Conservation (phyloP, 2,113 vertebrate species). For the Mesembrinibis cayennensis region DNA sequence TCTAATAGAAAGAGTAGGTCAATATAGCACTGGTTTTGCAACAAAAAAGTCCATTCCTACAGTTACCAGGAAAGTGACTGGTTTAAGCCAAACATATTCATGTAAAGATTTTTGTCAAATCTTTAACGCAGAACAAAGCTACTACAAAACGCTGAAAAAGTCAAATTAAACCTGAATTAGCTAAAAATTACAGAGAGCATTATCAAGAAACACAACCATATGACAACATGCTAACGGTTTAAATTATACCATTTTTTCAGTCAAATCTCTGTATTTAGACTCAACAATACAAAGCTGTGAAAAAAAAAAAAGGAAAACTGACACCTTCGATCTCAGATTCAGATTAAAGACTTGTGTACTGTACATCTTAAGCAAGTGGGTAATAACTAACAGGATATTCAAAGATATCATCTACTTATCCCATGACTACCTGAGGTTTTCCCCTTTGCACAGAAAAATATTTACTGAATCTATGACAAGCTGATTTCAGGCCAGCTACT, state of each 20-base stretch:
- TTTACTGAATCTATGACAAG: not conserved
- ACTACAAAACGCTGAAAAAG: not conserved
- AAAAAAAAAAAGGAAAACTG: not conserved
- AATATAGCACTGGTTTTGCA: not conserved
- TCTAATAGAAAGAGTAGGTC: not conserved
- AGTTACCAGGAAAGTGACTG: not conserved
- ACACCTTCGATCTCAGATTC: not conserved
- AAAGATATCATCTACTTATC: not conserved
- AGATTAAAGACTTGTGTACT: not conserved
- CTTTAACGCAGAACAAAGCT: not conserved
- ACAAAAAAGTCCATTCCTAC: not conserved
- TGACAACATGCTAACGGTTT: not conserved
- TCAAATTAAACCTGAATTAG: not conserved
- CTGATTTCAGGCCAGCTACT: constrained; percentile 13
- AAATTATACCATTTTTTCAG: not conserved
- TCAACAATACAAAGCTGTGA: not conserved
- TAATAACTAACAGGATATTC: not conserved
- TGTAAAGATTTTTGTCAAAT: not conserved
- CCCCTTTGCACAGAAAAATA: not conserved
- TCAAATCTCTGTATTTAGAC: not conserved
- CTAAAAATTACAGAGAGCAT: not conserved
- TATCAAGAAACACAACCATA: not conserved
- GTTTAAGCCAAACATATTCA: not conserved
- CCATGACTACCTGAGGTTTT: not conserved
- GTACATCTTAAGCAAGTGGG: not conserved